phyloP scores from a whole-genome alignment of 2,113 vertebrate species.

The Nothocercus nigrocapillus region DNA sequence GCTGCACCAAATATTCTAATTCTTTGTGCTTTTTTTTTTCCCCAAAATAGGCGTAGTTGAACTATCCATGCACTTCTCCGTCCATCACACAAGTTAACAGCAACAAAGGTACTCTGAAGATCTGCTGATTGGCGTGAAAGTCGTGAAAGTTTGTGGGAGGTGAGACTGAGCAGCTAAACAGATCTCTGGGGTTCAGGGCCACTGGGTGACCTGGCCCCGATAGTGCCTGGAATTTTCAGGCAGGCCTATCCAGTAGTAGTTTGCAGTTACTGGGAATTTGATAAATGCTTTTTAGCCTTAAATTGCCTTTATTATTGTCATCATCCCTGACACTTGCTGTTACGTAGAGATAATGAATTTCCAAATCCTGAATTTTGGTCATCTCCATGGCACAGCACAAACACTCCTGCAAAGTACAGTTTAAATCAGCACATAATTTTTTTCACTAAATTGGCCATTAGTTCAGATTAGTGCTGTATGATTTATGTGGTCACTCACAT shows the following conservation, averaged over 20 bases:
- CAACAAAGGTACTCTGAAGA: not conserved
- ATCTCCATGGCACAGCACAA: not conserved
- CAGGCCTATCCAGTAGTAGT: not conserved
- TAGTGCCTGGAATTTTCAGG: slow-evolving; percentile 42
- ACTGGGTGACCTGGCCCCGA: not conserved
- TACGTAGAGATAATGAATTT: not conserved
- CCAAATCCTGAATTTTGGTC: not conserved
- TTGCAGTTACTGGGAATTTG: slow-evolving; percentile 33
- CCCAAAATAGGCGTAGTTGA: not conserved
- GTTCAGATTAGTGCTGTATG: not conserved
- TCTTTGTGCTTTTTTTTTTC: not conserved
- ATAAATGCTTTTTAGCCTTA: slow-evolving; percentile 34
- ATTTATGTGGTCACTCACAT: not conserved
- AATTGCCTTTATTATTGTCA: slow-evolving; percentile 6
- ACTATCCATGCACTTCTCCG: not conserved
- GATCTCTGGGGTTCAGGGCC: slow-evolving; percentile 42
- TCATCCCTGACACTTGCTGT: not conserved
- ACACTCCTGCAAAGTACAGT: not conserved
- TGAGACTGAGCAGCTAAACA: not conserved
- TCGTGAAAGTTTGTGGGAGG: slow-evolving; percentile 12
- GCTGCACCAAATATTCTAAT: not conserved
- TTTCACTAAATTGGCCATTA: not conserved
- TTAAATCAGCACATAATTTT: not conserved
- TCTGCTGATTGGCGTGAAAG: not conserved
- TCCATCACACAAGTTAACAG: not conserved